Evolutionary conservation across 2,113 vertebrate species (phyloP), one percentile per base, ranked within the genome.

Genomic region (Anguilla rostrata): DNA sequence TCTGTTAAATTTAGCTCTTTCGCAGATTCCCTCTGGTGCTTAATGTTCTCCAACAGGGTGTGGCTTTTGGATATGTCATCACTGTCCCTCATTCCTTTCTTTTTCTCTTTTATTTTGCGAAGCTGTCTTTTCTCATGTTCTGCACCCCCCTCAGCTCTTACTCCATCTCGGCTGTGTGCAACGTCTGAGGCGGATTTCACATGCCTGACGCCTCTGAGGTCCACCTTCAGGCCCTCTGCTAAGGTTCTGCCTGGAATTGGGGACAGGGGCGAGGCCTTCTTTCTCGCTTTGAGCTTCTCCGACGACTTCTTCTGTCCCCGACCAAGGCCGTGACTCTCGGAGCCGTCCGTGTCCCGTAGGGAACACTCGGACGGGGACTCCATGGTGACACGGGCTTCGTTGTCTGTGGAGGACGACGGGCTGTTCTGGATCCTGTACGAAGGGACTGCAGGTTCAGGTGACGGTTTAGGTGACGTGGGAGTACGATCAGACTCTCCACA

Each of bases 401-500:
- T 87, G 78, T 91, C 82, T 75, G 43, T 87, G 11, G 63, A 71
- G 14, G 87, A 86, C 40, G 89, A 89, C 8, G 85, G 71, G 83
- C 88, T 86, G 40, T 91, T 92, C 9, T 46, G 89, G 81, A 87
- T 83, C 22, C 83, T 87, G n/a, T 86, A 79, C 63, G 83, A 83
- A 60, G 79, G 60, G 71, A 88, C 84, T 80, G 87, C 81, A 43
- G 88, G 86, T 39, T 93, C 92, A 81, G 94, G 95, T 6, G 94
- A 94, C 87, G 88, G 86, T 39, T 93, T 92, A 81, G 94, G 95
- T 6, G 94, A 94, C 87, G 95, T 87, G 53, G 93, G 94, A 39
- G 94, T 82, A 81, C 93, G 91, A 83, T 95, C 93, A 46, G 93
- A 91, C 90, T 88, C 93, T 75, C 88, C 88, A 87, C 89, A 89